Evolutionary conservation across 2,113 vertebrate genomes (phyloP), one percentile per base, ranked within the genome.

Genomic region (Elaphurus davidianus): DNA sequence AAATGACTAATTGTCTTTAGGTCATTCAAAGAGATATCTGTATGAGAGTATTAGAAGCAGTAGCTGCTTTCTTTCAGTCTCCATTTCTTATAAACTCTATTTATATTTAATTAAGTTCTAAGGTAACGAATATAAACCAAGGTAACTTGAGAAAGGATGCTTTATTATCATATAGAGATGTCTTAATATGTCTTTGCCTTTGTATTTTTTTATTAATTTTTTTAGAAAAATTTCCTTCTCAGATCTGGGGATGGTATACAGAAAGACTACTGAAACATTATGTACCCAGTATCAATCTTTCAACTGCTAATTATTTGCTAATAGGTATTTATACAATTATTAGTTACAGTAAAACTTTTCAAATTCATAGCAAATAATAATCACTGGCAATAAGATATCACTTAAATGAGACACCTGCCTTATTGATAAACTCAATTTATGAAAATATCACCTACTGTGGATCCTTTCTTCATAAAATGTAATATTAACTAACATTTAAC

Each of bases 341-440:
- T 87, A 25, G 79, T 95, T 97, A 43, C 13, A 94, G 54, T 86
- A 57, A 45, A 55, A 17, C 57, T 78, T 81, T 96, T 13, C 40
- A 94, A 83, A 81, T 89, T 88, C 7, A 91, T 59, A 92, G 30
- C 17, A 96, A 95, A 87, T 91, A 91, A 15, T 91, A 84, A 83
- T 60, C 9, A 59, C 3, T 36, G 88, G 0, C 95, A 90, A 91
- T 67, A 67, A 57, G 33, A 67, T 33, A n/a, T 67, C 33, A 74
- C 43, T 55, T 90, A 97, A 97, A 43, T 81, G 79, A 96, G 54
- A 95, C 5, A 3, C 71, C 40, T 74, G 12, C 11, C 14, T 95
- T 92, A 17, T 36, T 87, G 33, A 95, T 64, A 88, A 87, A 96
- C 90, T 28, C 0, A 81, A 64, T 78, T 94, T 81, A 74, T 87